Base-by-base conservation (phyloP, 2,113 vertebrate genomes). In the Ibidorhyncha struthersii region DNA sequence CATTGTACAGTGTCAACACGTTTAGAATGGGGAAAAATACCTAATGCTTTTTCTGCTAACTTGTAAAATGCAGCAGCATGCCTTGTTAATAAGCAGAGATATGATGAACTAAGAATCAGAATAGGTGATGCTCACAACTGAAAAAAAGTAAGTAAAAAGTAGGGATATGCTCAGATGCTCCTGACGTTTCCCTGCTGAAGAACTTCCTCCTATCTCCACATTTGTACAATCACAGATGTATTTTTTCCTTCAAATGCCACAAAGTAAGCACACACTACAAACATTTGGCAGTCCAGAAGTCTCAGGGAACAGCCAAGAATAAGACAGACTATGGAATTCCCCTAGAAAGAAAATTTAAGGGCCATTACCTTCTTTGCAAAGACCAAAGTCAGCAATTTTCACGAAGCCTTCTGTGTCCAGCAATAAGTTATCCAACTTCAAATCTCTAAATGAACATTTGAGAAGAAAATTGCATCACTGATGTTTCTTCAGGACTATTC, bases 361-460 rank as follows among this genome's bases (percentile, higher is more conserved):
- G 12, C 61, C 30, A 23, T 97, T 98, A 99, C 99, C 99, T 99
- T 99, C 99, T 99, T 99, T 99, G 96, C 99, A 99, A 97, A 99
- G 99, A 84, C 99, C 99, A 94, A 99, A 99, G 98, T 99, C 99
- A 50, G 99, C 99, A 74, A 99, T 99, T 98, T 99, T 99, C 93
- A 99, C 99, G 69, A 99, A 99, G 90, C 99, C 99, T 98, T 99
- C 99, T 63, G 99, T 99, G 96, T 99, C 99, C 97, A 99, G 98
- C 95, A 99, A 95, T 97, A 99, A 98, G 93, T 99, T 99, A 97
- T 99, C 99, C 98, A 99, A 98, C 98, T 99, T 99, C 97, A 99
- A 97, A 98, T 99, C 99, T 98, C 99, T 99, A 98, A 41, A 95
- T 38, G 40, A 58, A 97, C 82, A 95, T 90, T 78, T n/a, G 76